These are phyloP conservation scores for Craniophora ligustri DNA, from an alignment of 2,888 invertebrate species.

Conservation along the genomic window DNA sequence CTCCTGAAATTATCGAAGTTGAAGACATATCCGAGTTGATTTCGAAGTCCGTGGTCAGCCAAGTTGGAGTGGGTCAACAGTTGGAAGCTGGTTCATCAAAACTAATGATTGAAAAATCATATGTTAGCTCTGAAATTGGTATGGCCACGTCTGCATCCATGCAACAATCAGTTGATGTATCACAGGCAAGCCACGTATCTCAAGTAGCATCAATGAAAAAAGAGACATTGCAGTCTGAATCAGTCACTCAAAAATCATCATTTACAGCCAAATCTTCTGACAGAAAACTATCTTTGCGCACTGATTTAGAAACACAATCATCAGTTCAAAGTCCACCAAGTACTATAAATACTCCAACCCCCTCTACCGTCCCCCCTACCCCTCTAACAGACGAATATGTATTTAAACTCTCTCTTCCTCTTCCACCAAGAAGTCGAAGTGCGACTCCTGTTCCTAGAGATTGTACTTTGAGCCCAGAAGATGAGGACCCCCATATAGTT, in stretches of 20 bases:
- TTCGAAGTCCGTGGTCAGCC: slow-evolving; percentile 25
- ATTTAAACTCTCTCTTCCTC: slow-evolving; percentile 72
- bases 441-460: slow-evolving; percentile 64
- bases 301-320: slow-evolving; percentile 49
- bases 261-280: slow-evolving; percentile 32
- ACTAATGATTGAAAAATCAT: slow-evolving; percentile 14
- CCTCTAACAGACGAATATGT: slow-evolving; percentile 82
- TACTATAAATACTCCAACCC: slow-evolving; percentile 68
- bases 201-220: slow-evolving; percentile 6
- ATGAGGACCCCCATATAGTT: slow-evolving; percentile 76
- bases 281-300: slow-evolving; percentile 48
- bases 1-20: slow-evolving; percentile 52
- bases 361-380: slow-evolving; percentile 73
- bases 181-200: not conserved
- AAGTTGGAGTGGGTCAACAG: slow-evolving; percentile 28
- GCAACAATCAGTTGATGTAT: slow-evolving; percentile 14
- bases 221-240: slow-evolving; percentile 22
- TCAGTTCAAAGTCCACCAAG: slow-evolving; percentile 54
- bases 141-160: slow-evolving; percentile 3
- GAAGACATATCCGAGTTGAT: slow-evolving; percentile 43
- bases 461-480: slow-evolving; percentile 52
- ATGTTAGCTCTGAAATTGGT: slow-evolving; percentile 18
- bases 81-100: slow-evolving; percentile 25
- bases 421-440: slow-evolving; percentile 75
- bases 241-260: slow-evolving; percentile 43